Conservation (phyloP, 2,888 invertebrate genomes). For the Notodonta ziczac region DNA sequence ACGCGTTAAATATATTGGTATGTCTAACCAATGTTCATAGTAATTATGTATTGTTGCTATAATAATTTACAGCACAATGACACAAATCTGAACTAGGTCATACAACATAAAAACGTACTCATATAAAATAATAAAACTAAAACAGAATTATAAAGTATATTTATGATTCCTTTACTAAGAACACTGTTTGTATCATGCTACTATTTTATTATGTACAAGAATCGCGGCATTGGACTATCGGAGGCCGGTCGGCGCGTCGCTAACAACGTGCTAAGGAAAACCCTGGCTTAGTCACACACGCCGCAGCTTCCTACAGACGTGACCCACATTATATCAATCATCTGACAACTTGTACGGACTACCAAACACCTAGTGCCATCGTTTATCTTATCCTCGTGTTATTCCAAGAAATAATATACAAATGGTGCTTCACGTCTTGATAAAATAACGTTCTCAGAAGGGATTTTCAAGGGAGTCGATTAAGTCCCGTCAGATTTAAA, state of each 20-base stretch:
- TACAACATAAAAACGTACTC: too few species aligned
- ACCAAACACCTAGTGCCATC: constrained; percentile 10
- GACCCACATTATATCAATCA: constrained; percentile 45
- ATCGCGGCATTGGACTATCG: constrained; percentile 23
- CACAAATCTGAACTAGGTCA: too few species aligned
- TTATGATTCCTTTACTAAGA: too few species aligned
- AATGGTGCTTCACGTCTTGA: not conserved
- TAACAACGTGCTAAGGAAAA: constrained; percentile 45
- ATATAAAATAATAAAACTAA: too few species aligned
- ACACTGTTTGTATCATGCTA: too few species aligned
- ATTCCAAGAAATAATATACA: not conserved
- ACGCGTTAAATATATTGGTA: not conserved
- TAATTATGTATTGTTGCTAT: too few species aligned
- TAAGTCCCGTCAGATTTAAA: constrained; percentile 14
- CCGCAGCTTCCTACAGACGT: constrained; percentile 53
- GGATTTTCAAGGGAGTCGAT: constrained; percentile 1
- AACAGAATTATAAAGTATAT: too few species aligned
- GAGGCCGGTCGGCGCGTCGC: constrained; percentile 20
- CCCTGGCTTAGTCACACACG: constrained; percentile 44
- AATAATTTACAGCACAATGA: too few species aligned
- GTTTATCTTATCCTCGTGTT: not conserved
- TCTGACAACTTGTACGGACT: constrained; percentile 16
- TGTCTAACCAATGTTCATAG: too few species aligned
- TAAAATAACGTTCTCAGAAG: not conserved
- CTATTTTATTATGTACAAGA: not conserved